These are phyloP conservation scores for Nansenia antarctica DNA, from an alignment of 2,113 vertebrate genomes.

Conservation along the genomic window DNA sequence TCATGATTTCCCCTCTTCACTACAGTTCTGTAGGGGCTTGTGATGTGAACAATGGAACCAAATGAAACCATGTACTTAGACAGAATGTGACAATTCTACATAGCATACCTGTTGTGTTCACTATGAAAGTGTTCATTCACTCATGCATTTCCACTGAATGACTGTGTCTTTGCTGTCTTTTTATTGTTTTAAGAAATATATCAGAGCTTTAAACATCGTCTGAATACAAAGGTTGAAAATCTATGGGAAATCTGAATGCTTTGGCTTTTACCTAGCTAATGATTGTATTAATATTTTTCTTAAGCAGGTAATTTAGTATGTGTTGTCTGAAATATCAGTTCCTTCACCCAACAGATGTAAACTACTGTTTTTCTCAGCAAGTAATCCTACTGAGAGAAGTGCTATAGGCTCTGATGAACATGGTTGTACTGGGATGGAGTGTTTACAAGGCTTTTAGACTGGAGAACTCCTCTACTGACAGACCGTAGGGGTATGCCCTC, in stretches of 20 bases:
- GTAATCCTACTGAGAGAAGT: constrained; percentile 22
- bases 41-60: constrained; percentile 47
- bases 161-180: constrained; percentile 6
- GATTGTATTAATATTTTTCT: constrained; percentile 58
- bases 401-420: constrained; percentile 19
- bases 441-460: background rate
- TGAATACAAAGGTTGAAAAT: constrained; percentile 27
- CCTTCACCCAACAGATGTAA: no score
- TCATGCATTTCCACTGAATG: constrained; percentile 16
- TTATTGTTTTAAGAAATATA: constrained; percentile 29
- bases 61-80: constrained; percentile 18
- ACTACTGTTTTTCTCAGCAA: constrained; percentile 49
- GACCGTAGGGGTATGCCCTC: no score
- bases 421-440: constrained; percentile 26
- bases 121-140: constrained; percentile 20
- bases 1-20: constrained; percentile 29
- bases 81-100: constrained; percentile 32
- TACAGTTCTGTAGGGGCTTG: constrained; percentile 38
- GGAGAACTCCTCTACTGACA: background rate
- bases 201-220: constrained; percentile 28
- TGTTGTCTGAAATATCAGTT: constrained; percentile 17
- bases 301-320: constrained; percentile 47
- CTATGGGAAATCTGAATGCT: constrained; percentile 24
- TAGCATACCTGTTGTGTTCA: constrained; percentile 15
- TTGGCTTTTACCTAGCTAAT: constrained; percentile 53